These are phyloP conservation scores for Tor tambroides DNA, from an alignment of 2,113 vertebrate species.

Conservation along the genomic window DNA sequence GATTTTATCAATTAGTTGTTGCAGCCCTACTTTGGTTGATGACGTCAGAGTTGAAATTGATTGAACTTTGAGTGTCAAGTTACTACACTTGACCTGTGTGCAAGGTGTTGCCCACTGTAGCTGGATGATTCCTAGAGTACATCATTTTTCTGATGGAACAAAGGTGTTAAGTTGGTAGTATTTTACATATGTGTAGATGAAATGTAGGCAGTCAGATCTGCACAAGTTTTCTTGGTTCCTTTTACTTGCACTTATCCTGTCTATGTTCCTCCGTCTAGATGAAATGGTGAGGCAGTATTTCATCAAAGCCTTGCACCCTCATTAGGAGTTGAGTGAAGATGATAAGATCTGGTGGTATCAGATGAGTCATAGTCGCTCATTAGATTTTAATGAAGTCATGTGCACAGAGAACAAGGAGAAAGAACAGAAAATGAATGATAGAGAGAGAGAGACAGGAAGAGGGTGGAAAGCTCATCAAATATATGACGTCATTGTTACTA, in stretches of 20 bases:
- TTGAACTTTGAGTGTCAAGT: background rate
- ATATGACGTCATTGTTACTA: constrained; percentile 14
- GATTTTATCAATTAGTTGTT: too few species aligned
- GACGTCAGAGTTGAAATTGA: background rate
- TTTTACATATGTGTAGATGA: too few species aligned
- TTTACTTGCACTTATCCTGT: background rate
- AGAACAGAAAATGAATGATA: background rate
- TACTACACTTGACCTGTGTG: background rate
- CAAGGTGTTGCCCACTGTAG: background rate
- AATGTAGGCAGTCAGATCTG: background rate
- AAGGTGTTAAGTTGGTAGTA: background rate
- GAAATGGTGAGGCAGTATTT: constrained; percentile 2
- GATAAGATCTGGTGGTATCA: constrained; percentile 61
- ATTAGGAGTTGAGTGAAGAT: constrained; percentile 62
- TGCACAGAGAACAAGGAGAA: background rate
- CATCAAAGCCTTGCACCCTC: constrained; percentile 56
- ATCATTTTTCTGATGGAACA: background rate
- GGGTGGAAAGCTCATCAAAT: background rate
- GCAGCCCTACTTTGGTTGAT: too few species aligned
- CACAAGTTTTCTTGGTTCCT: background rate
- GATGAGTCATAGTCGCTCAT: constrained; percentile 65
- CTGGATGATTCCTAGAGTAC: background rate
- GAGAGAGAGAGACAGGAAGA: background rate
- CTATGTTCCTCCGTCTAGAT: background rate
- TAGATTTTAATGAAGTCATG: constrained; percentile 62